Base-by-base conservation (phyloP, 2,888 invertebrate genomes). In the Chydorus sphaericus region DNA sequence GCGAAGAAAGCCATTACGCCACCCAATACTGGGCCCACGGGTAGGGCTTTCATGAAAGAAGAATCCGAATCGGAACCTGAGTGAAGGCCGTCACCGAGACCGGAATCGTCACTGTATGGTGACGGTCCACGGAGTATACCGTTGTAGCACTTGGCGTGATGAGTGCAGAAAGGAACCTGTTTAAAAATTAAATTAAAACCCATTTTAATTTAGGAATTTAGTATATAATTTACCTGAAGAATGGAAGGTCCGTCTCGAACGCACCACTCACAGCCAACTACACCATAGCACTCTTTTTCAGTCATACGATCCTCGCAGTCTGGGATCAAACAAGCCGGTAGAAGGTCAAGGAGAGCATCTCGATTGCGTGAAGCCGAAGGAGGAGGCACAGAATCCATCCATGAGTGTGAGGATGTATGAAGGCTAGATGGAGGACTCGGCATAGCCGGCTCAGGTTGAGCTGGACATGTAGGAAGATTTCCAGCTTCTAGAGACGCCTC, bases 241-340 rank as follows among this genome's bases (percentile, higher is more conserved):
- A 74, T 71, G 26, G 81, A 80, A 59, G 77, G 76, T 1, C 83
- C 85, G 65, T 89, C 86, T 57, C 83, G 72, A 65, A 82, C 81
- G 67, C 92, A 93, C 92, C 92, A 93, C 67, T 91, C 89, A 70
- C 92, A 93, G 57, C 89, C 89, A 63, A 87, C 74, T 28, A 90
- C 77, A 0, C 83, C 84, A 49, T 77, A 67, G 61, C 75, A 76
- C 29, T 69, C 68, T 57, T 72, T 57, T 57, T 44, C 60, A 39
- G 44, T 59, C n/a, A 54, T 16, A 11, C 56, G 33, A 16, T 48
- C 70, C 65, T 83, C 83, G 65, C 86, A 87, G 64, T 78, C 77
- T 57, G 79, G 77, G 59, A 77, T 76, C 57, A 81, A 76, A 67
- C 86, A 87, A 0, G 78, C 73, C 61, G 36, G 11, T 33, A 57